phyloP scores from a whole-genome alignment of 2,113 vertebrate genomes.

The Syrrhaptes paradoxus region DNA sequence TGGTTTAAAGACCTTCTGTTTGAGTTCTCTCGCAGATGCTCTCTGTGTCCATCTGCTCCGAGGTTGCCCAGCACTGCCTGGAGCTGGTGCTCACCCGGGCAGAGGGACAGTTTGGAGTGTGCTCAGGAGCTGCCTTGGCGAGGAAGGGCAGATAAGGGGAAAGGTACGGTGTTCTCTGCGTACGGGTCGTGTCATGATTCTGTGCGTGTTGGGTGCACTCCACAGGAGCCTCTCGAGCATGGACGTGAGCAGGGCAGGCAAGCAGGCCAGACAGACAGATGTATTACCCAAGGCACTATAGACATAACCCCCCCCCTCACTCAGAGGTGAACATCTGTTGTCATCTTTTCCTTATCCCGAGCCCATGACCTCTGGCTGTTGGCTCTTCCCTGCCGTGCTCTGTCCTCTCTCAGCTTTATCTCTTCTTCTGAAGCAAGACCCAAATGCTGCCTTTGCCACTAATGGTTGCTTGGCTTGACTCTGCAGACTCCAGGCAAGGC shows the following conservation, averaged over 20 bases:
- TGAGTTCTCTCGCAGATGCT: background rate
- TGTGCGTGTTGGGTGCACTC: accelerated
- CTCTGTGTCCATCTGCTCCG: background rate
- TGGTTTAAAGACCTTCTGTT: background rate
- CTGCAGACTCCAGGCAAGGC: constrained; percentile 34
- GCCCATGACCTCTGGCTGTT: constrained; percentile 7
- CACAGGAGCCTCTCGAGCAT: background rate
- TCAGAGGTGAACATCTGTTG: constrained; percentile 10
- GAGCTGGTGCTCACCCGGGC: background rate
- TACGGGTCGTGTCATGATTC: background rate
- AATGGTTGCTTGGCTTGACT: constrained; percentile 31
- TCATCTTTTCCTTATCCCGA: background rate
- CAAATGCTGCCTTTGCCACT: background rate
- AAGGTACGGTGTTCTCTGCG: background rate
- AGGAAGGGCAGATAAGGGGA: background rate
- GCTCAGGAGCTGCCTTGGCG: background rate
- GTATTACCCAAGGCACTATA: background rate
- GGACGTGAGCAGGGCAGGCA: background rate
- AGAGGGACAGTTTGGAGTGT: background rate
- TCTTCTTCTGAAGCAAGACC: constrained; percentile 33
- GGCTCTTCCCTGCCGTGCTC: background rate
- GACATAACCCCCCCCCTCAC: background rate
- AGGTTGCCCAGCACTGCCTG: background rate
- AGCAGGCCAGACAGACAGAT: background rate
- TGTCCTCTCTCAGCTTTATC: constrained; percentile 1